Base-by-base conservation (phyloP, 2,888 invertebrate species). In the Drosophila atripex region DNA sequence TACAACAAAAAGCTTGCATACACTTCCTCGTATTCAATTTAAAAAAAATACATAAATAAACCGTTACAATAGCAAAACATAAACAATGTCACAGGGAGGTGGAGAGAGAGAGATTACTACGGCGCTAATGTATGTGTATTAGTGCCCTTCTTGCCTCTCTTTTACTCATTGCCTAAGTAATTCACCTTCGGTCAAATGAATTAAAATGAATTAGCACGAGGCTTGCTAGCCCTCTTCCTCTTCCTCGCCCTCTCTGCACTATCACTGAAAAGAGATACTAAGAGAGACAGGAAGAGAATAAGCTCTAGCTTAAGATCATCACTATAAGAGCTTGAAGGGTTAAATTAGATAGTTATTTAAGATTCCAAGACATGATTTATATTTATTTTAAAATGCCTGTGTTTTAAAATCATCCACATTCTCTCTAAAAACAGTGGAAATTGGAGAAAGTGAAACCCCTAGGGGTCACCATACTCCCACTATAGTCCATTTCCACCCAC, bases 391-490 rank as follows among this genome's bases (percentile, higher is more conserved):
- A 2, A 21, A 21, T 3, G 0, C 21, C 21, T 21, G n/a, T n/a
- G n/a, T 21, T 21, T 21, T 21, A 49, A 43, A 21, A n/a, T 41
- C 53, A 50, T 78, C 70, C 57, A 86, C 82, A 87, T 82, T 82
- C 82, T 87, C 82, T 87, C 77, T 77, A 82, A 71, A 16, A 75
- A 78, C 80, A 74, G 83, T 87, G 76, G 53, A 82, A 87, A 87
- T 82, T 74, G 70, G 76, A n/a, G 79, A 38, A 85, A 71, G 71
- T 76, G 75, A 82, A 86, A 86, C 28, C 45, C 41, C 49, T 54
- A 18, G 30, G 43, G 56, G 50, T 53, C 52, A 64, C 43, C 55
- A 11, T 5, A 30, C 12, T 30, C 23, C 18, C 21, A 11, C 32
- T 39, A 39, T 41, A 18, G 21, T 30, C 12, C 23, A 38, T 23